Evolutionary conservation across 2,113 vertebrate genomes (phyloP), one percentile per base, ranked within the genome.

Genomic region (Casuarius casuarius): DNA sequence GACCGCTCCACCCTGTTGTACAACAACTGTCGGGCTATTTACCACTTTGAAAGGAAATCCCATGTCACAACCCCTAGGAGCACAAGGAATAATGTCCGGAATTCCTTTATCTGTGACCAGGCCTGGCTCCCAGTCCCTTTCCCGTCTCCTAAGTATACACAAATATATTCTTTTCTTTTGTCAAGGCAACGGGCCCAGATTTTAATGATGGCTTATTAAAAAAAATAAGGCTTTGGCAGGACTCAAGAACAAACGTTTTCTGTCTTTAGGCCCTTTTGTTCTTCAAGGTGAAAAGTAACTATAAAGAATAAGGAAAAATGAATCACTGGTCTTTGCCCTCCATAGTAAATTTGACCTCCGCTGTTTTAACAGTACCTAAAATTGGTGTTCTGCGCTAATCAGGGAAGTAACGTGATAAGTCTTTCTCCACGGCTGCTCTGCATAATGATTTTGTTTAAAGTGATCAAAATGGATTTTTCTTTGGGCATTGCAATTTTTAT

Each of bases 81-180:
- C 87, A 89, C 73, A 21, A 90, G 95, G 70, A 97, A 98, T 98
- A 98, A 98, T 98, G 93, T 96, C 94, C 95, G 98, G 98, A 99
- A 99, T 98, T 99, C 98, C 98, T 98, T 97, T 94, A 97, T 98
- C 97, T 98, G 92, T 89, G 93, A 87, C 78, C 92, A 65, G 96
- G 72, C 84, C 94, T 96, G 83, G 80, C 84, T 46, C 87, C 96
- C 86, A 59, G 91, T 17, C 87, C 58, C 92, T 91, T 98, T 98
- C 98, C 98, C 62, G 89, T 97, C 89, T 84, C 97, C 90, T 83
- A 94, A 97, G 94, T 88, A 83, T 94, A 97, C 95, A 97, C 79
- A 89, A 96, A 95, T 95, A 87, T 92, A 91, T 95, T 97, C 85
- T 93, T 97, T 97, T 95, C 95, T 97, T 96, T 93, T 87, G 92